These are phyloP conservation scores for Pterocles burchelli DNA, from an alignment of 2,113 vertebrate genomes.

Conservation along the genomic window DNA sequence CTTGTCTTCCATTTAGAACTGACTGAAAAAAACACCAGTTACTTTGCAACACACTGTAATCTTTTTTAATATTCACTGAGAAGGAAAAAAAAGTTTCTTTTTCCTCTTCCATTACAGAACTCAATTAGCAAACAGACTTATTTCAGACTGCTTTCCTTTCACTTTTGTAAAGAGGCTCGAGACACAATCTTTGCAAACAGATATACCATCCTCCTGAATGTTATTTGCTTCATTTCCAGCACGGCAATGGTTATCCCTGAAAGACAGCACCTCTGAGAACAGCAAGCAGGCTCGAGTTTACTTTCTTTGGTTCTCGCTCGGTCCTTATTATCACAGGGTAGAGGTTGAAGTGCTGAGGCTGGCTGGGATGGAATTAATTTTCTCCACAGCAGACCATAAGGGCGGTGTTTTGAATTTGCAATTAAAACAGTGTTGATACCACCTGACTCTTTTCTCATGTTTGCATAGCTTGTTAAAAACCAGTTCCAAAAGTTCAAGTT, in stretches of 20 bases:
- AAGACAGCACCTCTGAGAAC: neutral
- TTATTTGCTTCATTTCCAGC: neutral
- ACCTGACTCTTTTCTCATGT: neutral
- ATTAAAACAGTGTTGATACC: neutral
- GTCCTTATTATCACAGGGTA: neutral
- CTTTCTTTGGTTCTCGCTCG: neutral
- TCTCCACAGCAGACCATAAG: neutral
- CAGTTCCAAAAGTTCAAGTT: neutral
- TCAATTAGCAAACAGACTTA: neutral
- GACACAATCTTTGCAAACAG: neutral
- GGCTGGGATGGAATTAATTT: neutral
- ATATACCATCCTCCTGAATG: neutral
- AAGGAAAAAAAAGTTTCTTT: neutral
- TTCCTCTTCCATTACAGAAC: neutral
- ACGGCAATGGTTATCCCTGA: neutral
- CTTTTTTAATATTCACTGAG: neutral
- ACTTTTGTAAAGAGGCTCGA: neutral
- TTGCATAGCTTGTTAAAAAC: neutral
- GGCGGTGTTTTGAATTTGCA: neutral
- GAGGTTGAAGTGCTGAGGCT: neutral
- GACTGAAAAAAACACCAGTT: fast-evolving
- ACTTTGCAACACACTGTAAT: neutral
- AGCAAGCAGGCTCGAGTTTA: neutral
- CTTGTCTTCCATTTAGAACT: neutral
- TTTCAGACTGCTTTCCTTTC: neutral